Evolutionary conservation across 2,797 vertebrate species (phyloP), one percentile per base, ranked within the genome.

Genomic region (Semotilus atromaculatus): DNA sequence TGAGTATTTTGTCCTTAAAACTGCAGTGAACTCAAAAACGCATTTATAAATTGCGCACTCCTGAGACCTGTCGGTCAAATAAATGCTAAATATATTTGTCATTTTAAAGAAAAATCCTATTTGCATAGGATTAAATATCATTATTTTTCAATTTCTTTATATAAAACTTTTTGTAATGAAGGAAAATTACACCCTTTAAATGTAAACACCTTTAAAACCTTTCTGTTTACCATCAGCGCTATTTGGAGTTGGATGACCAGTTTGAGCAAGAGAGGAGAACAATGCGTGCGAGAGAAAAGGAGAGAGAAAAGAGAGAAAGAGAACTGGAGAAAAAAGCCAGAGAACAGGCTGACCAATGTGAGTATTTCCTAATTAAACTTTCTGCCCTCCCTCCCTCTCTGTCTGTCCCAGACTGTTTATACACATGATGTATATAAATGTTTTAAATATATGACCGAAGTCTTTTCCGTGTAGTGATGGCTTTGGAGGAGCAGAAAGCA

Each of bases 221-320:
- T 11, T 53, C 9, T 80, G 7, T 26, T n/a, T 84, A 18, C 81
- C 34, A 36, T 73, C 74, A 96, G 95, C 87, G 92, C 70, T 96
- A 94, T 90, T 88, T 96, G 85, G 95, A 96, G 89, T 89, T 96
- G 75, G 95, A 96, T 58, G 95, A 96, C 88, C 95, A 96, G 86
- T 93, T 90, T 75, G 95, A 96, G 86, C 95, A 95, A 80, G 95
- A 96, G 83, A 92, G 95, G 83, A 92, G 94, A 89, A 89, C 92
- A 26, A 91, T 94, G 90, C 93, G 89, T 85, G 92, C 88, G 48
- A 93, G 95, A 86, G 95, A 95, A 21, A 94, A 92, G 72, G 94
- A 95, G 89, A 90, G 90, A 48, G 95, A 95, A 85, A 90, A 85
- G n/a, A 87, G 95, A 73, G 93, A 94, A 84, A 90, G 92, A 85